Conservation (phyloP, 2,113 vertebrate genomes). For the Grallaria varia region DNA sequence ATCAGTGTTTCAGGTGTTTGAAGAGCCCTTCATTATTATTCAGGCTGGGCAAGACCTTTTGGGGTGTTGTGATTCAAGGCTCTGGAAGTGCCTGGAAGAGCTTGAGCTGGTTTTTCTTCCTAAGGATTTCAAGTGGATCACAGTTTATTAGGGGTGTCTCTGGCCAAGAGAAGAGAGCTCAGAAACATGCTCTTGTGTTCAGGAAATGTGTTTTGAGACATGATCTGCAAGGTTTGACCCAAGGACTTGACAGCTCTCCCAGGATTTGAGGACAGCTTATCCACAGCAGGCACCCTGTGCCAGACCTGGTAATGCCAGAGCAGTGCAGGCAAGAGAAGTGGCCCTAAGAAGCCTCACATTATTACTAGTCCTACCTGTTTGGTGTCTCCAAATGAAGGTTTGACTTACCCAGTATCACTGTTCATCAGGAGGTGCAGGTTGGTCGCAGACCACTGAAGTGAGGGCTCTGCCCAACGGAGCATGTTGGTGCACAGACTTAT, state of each 20-base stretch:
- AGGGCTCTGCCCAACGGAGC: not conserved
- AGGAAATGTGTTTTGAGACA: not conserved
- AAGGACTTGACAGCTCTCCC: not conserved
- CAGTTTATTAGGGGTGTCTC: not conserved
- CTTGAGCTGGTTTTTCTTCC: not conserved
- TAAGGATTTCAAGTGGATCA: not conserved
- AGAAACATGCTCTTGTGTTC: not conserved
- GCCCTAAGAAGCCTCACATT: not conserved
- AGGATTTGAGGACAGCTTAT: not conserved
- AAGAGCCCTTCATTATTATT: constrained; percentile 11
- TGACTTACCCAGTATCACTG: not conserved
- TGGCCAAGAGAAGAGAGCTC: not conserved
- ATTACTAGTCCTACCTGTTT: not conserved
- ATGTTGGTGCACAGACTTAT: not conserved
- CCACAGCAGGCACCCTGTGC: not conserved
- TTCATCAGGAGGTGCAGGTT: not conserved
- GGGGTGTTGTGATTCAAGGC: not conserved
- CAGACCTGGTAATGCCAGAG: not conserved
- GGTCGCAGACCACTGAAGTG: not conserved
- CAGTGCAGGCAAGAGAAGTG: not conserved
- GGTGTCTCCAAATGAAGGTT: not conserved
- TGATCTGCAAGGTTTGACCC: not conserved
- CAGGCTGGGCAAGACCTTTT: constrained; percentile 9
- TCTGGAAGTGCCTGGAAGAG: not conserved
- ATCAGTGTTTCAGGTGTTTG: not conserved